Percentiles rank a stretch among this genome's conserved stretches.
phyloP scores from a whole-genome alignment of 2,888 invertebrate genomes.

The Alcis repandata region DNA sequence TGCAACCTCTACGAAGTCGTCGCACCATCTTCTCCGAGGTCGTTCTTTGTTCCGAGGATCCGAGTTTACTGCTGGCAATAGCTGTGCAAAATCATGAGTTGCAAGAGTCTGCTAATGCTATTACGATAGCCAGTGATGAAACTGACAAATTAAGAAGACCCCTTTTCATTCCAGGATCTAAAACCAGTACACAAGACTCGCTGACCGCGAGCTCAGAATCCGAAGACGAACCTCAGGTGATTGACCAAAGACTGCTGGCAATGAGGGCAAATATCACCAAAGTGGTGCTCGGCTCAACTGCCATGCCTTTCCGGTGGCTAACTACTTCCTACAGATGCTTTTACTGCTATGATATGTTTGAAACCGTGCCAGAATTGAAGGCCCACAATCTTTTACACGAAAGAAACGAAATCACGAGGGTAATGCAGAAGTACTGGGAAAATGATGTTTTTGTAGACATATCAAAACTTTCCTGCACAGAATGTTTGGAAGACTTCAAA shows the following conservation, averaged over 20 bases:
- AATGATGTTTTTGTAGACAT: constrained; percentile 52
- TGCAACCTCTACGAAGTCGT: too few relatives aligned
- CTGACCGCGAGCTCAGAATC: constrained; percentile 26
- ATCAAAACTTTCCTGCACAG: constrained; percentile 48
- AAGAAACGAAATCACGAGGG: constrained; percentile 41
- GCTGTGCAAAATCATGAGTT: too few relatives aligned
- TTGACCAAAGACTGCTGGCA: constrained; percentile 8
- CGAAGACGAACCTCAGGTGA: constrained; percentile 1
- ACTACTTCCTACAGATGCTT: constrained; percentile 57
- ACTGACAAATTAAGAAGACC: constrained; percentile 13
- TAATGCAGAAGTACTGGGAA: constrained; percentile 51
- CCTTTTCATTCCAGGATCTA: constrained; percentile 21
- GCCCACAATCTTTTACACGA: constrained; percentile 48
- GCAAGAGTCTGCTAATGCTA: not conserved
- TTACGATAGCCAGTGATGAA: not conserved
- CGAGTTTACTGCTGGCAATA: too few relatives aligned
- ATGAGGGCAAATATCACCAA: constrained; percentile 57
- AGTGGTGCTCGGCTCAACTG: constrained; percentile 56
- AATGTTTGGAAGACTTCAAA: constrained; percentile 40
- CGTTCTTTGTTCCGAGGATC: too few relatives aligned
- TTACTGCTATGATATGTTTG: constrained; percentile 58
- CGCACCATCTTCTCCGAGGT: too few relatives aligned
- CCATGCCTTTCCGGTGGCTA: constrained; percentile 59
- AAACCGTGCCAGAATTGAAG: constrained; percentile 50
- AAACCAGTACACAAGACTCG: constrained; percentile 35